Base-by-base conservation (phyloP, 2,888 invertebrate species). In the Lomographa bimaculata region DNA sequence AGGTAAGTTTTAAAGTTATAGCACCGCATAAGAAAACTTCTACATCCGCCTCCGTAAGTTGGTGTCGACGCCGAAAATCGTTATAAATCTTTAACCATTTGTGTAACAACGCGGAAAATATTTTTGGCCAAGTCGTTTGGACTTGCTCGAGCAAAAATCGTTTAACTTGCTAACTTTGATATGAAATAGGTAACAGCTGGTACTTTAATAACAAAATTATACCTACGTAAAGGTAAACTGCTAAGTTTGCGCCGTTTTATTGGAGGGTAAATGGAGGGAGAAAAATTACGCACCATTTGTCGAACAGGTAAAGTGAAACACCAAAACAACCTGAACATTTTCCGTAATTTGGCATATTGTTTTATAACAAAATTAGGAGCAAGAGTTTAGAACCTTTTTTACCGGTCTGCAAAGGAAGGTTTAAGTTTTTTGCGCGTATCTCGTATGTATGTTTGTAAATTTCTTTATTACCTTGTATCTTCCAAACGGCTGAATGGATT, bases 31-130 rank as follows among this genome's bases (percentile, higher is more conserved):
- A 52, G 46, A 40, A 52, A 53, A 69, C 61, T 67, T 65, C 63
- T 59, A 53, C 62, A 56, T 57, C 64, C 71, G 60, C 66, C 58
- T 54, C 56, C 56, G 32, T 60, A 62, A 68, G 58, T 68, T 56
- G 60, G 62, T 63, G 70, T 65, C 71, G 71, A 42, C 69, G 62
- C 55, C 60, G 63, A 61, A 71, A 75, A 70, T 71, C 66, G 67
- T 71, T 71, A 73, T 73, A 74, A 75, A 73, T 74, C 71, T 71
- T 71, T 65, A 50, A 52, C 64, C 68, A 67, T 74, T 71, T 65
- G 67, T 60, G 62, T 61, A 54, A 53, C 56, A 54, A 54, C 57
- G 58, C 40, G 34, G 58, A 54, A 63, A 70, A 71, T 65, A 64
- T 66, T 73, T 60, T 52, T 56, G 50, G 50, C 46, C 47, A 56